Conservation (phyloP, 2,888 invertebrate genomes). For the Melinaea menophilus region DNA sequence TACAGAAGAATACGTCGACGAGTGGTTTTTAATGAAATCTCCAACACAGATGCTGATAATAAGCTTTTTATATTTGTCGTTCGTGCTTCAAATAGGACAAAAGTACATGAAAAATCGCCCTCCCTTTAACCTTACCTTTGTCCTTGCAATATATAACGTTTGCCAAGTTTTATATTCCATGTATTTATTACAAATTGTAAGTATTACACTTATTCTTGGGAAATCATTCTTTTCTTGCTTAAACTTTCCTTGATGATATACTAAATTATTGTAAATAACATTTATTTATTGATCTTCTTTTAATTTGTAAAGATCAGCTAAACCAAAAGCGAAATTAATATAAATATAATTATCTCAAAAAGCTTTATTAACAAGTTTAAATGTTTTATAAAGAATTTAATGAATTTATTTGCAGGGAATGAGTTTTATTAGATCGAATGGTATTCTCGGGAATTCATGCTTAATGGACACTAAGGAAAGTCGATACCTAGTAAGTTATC, state of each 20-base stretch:
- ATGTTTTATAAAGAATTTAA: not conserved
- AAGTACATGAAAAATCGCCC: conserved; percentile 80
- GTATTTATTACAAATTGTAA: conserved; percentile 73
- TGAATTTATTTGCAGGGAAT: conserved; percentile 22
- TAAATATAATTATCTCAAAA: not conserved
- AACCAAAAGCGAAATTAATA: too few species aligned
- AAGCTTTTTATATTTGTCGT: conserved; percentile 78
- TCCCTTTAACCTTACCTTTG: conserved; percentile 77
- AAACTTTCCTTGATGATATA: too few species aligned
- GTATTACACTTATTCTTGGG: conserved; percentile 26
- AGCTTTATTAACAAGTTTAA: not conserved
- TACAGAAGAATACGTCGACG: conserved; percentile 48
- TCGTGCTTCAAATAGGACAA: conserved; percentile 83
- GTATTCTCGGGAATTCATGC: conserved; percentile 26
- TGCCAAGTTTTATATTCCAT: conserved; percentile 79
- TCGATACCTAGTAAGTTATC: conserved; percentile 19
- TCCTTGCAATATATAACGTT: conserved; percentile 81
- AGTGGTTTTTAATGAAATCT: conserved; percentile 80
- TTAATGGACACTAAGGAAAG: conserved; percentile 21
- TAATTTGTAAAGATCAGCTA: too few species aligned
- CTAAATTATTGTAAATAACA: too few species aligned
- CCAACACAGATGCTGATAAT: conserved; percentile 79
- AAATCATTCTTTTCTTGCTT: not conserved
- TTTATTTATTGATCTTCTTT: too few species aligned
- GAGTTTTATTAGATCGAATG: conserved; percentile 20